Evolutionary conservation across 2,113 vertebrate species (phyloP).

Genomic region (Neogale vison): DNA sequence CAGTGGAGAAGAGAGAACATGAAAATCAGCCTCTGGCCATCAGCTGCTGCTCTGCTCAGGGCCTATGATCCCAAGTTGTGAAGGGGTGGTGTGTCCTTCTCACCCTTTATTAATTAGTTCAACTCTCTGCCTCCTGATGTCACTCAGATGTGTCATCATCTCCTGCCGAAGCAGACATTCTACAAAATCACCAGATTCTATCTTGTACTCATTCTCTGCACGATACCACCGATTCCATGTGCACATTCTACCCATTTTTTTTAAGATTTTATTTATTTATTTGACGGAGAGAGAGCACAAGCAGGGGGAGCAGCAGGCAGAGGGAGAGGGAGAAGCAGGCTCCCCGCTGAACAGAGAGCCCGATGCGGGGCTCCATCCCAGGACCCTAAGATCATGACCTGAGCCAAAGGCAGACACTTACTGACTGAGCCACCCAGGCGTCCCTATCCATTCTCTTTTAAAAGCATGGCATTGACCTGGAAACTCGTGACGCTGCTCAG

Average conservation of each 20-base stretch:
- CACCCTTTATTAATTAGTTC: conserved; percentile 93
- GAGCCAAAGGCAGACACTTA: too few species aligned
- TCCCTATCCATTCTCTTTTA: conserved; percentile 94
- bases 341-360: too few species aligned
- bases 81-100: conserved; percentile 88
- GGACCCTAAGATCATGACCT: too few species aligned
- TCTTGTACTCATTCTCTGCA: conserved; percentile 89
- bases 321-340: too few species aligned
- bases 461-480: conserved; percentile 90
- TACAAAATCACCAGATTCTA: conserved; percentile 92
- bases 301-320: too few species aligned
- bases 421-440: too few species aligned
- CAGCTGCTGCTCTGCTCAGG: conserved; percentile 67
- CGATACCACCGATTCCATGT: conserved; percentile 89
- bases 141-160: conserved; percentile 86
- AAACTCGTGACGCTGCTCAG: conserved; percentile 83
- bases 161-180: conserved; percentile 92
- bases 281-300: too few species aligned
- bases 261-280: too few species aligned
- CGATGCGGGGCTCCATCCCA: too few species aligned
- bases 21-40: neutral
- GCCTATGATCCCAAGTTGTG: conserved; percentile 82
- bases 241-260: conserved; percentile 94
- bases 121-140: conserved; percentile 87
- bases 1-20: neutral